Percentiles rank a stretch among this genome's conserved stretches.
Evolutionary conservation across 2,888 invertebrate genomes (phyloP).

Genomic region (Nomada flava): DNA sequence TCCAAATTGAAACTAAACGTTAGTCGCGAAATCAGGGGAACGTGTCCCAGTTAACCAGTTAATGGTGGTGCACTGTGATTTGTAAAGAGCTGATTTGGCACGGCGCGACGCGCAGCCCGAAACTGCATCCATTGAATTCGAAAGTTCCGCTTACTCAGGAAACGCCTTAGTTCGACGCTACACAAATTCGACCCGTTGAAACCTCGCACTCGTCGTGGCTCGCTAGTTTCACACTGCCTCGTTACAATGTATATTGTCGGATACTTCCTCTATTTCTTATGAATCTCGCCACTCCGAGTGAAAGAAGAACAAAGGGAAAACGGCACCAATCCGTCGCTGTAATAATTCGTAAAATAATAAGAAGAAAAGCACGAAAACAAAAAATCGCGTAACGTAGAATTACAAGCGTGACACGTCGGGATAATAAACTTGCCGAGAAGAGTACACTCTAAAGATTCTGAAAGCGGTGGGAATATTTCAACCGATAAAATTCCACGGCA

Average conservation of each 20-base stretch:
- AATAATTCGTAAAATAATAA: neutral
- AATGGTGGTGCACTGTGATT: conserved; percentile 26
- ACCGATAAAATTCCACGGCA: conserved; percentile 11
- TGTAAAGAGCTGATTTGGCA: conserved; percentile 46
- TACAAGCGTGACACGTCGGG: too few relatives aligned
- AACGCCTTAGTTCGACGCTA: conserved; percentile 28
- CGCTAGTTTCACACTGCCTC: conserved; percentile 19
- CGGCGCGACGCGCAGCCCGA: conserved; percentile 4
- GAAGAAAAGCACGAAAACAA: neutral
- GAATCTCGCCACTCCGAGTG: too few relatives aligned
- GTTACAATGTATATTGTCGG: neutral
- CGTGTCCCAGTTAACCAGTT: conserved; percentile 39
- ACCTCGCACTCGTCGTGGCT: neutral
- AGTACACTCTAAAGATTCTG: neutral
- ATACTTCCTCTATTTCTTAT: too few relatives aligned
- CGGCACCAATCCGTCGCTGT: too few relatives aligned
- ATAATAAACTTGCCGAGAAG: neutral
- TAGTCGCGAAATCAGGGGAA: neutral
- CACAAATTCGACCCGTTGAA: conserved; percentile 7
- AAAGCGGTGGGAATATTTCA: neutral
- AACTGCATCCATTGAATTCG: conserved; percentile 37
- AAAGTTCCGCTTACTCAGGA: conserved; percentile 35
- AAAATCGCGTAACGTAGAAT: too few relatives aligned
- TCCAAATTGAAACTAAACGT: conserved; percentile 26
- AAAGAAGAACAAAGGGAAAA: too few relatives aligned